Percentiles rank a stretch among this genome's conserved stretches.
These are phyloP conservation scores for Mobula hypostoma DNA, from an alignment of 2,113 vertebrate genomes.

Conservation along the genomic window DNA sequence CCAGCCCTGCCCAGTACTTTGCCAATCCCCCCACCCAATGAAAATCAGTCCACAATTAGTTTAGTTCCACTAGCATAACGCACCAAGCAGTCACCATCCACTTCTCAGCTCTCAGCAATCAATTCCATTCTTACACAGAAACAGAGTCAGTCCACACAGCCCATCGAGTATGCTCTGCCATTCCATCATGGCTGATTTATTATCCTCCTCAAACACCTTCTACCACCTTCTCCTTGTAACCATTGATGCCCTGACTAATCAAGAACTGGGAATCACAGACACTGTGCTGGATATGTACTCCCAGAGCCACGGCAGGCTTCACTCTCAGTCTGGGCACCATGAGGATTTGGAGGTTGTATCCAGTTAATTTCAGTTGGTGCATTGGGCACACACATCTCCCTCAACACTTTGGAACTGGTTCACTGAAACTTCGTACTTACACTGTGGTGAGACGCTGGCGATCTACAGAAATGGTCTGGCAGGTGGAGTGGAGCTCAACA, in stretches of 20 bases:
- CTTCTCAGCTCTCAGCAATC: too few species aligned
- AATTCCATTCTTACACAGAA: background rate
- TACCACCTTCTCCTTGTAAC: too few species aligned
- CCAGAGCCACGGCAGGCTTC: background rate
- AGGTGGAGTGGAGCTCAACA: constrained; percentile 87
- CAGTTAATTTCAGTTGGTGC: background rate
- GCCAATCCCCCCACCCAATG: background rate
- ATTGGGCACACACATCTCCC: background rate
- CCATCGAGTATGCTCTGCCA: too few species aligned
- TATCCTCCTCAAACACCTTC: too few species aligned
- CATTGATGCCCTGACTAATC: too few species aligned
- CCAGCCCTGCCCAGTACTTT: background rate
- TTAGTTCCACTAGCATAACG: background rate
- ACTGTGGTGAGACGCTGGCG: constrained; percentile 78
- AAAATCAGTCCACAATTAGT: background rate
- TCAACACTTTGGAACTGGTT: background rate
- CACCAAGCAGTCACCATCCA: background rate
- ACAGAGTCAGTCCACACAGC: too few species aligned
- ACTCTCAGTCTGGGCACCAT: background rate
- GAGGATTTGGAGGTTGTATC: background rate
- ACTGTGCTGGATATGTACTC: background rate
- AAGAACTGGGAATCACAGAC: background rate
- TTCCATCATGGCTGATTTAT: too few species aligned
- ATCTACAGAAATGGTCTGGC: constrained; percentile 94
- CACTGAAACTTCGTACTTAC: constrained; percentile 49